phyloP scores from a whole-genome alignment of 2,888 invertebrate genomes.

The Acronicta leporina region DNA sequence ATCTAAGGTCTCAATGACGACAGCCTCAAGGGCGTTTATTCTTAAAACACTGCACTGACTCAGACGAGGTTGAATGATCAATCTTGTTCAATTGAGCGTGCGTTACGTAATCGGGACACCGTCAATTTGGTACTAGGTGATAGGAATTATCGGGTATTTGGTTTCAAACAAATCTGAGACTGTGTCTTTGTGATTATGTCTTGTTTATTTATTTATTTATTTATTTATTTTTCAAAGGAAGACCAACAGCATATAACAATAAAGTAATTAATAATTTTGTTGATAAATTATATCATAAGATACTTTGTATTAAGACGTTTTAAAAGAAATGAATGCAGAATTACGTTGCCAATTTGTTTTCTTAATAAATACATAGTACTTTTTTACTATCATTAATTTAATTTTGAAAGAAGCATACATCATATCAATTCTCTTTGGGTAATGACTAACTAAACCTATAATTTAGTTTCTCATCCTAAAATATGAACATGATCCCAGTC shows the following conservation, averaged over 20 bases:
- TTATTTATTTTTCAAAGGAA: too few species aligned
- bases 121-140: slow-evolving; percentile 53
- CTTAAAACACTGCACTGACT: slow-evolving; percentile 67
- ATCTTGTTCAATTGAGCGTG: slow-evolving; percentile 78
- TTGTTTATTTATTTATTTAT: too few species aligned
- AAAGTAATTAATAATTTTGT: too few species aligned
- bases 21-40: slow-evolving; percentile 60
- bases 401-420: neutral
- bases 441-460: slow-evolving; percentile 8
- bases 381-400: neutral
- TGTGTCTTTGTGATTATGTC: neutral
- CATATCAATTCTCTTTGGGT: slow-evolving; percentile 8
- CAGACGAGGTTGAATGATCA: slow-evolving; percentile 76
- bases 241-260: too few species aligned
- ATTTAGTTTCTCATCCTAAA: slow-evolving; percentile 14
- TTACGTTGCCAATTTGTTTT: neutral
- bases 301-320: neutral
- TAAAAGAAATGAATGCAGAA: neutral
- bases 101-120: slow-evolving; percentile 70
- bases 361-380: neutral
- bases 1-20: slow-evolving; percentile 48
- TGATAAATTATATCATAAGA: too few species aligned
- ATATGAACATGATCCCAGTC: slow-evolving; percentile 21
- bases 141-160: slow-evolving; percentile 50
- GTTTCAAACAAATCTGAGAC: slow-evolving; percentile 23